A percentile compares a stretch with the other conserved stretches of the same genome.
Evolutionary conservation across 2,888 invertebrate species (phyloP).

Genomic region (Incurvaria masculella): DNA sequence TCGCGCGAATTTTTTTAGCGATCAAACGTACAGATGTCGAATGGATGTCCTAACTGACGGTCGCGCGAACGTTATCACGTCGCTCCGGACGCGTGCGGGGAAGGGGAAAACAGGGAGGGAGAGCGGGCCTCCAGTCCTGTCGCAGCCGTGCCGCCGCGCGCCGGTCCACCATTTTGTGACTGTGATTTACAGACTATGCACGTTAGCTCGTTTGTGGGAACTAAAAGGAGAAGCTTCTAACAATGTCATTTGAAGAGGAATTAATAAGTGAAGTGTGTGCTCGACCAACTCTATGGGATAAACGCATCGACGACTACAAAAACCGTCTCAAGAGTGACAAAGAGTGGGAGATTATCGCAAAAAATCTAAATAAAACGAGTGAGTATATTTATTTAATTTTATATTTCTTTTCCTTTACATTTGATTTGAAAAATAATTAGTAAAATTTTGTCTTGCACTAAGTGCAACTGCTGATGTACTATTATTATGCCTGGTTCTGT

Average conservation of each 20-base stretch:
- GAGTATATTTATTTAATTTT: conserved; percentile 13
- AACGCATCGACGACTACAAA: conserved; percentile 16
- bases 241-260: conserved; percentile 9
- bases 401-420: conserved; percentile 12
- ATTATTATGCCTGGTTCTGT: conserved; percentile 14
- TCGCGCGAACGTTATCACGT: too few relatives aligned
- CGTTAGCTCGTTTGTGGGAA: conserved; percentile 8
- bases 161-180: conserved; percentile 8
- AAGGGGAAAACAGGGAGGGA: too few relatives aligned
- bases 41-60: too few relatives aligned
- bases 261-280: conserved; percentile 11
- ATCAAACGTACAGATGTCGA: too few relatives aligned
- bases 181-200: conserved; percentile 7
- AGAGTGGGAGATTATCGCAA: conserved; percentile 13
- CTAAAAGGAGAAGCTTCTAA: too few relatives aligned
- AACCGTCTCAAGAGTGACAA: conserved; percentile 15
- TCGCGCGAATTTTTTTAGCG: too few relatives aligned
- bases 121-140: conserved; percentile 6
- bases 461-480: conserved; percentile 13
- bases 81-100: too few relatives aligned
- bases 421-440: conserved; percentile 13
- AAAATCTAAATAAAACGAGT: conserved; percentile 14
- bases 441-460: conserved; percentile 14
- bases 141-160: conserved; percentile 7
- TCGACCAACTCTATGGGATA: too few relatives aligned